Evolutionary conservation across 1,140 invertebrate species (phyloP).

Genomic region (Drosophila serrata): DNA sequence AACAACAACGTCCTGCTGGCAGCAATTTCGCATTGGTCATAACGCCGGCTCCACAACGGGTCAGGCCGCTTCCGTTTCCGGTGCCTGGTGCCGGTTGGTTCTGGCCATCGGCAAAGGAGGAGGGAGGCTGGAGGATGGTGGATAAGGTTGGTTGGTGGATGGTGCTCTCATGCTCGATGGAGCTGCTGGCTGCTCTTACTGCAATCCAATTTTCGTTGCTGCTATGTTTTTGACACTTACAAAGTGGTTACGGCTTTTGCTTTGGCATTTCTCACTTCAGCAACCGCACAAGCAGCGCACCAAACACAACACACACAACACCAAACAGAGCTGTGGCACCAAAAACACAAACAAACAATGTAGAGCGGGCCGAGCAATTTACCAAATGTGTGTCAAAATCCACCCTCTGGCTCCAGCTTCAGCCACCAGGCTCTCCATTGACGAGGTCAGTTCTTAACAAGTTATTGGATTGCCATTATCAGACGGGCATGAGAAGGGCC

Average conservation of each 20-base stretch:
- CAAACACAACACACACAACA: constrained; percentile 24
- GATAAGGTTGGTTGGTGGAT: constrained; percentile 6
- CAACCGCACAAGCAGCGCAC: constrained; percentile 72
- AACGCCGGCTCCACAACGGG: constrained; percentile 63
- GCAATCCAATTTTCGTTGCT: constrained; percentile 81
- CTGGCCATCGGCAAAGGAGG: constrained; percentile 4
- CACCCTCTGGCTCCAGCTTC: constrained; percentile 6
- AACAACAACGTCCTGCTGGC: constrained; percentile 40
- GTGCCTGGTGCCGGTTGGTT: constrained; percentile 21
- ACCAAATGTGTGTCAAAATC: constrained; percentile 81
- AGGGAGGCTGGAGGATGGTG: not conserved
- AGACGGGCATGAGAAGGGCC: constrained; percentile 5
- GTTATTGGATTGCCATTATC: constrained; percentile 47
- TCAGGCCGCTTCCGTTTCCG: constrained; percentile 66
- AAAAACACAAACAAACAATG: constrained; percentile 33
- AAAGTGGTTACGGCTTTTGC: constrained; percentile 83
- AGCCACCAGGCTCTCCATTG: constrained; percentile 49
- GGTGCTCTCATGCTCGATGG: constrained; percentile 19
- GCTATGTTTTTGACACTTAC: constrained; percentile 82
- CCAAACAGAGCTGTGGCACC: constrained; percentile 5
- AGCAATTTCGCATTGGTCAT: constrained; percentile 73
- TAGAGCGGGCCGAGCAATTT: constrained; percentile 60
- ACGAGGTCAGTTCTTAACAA: constrained; percentile 78
- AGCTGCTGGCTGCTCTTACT: constrained; percentile 51
- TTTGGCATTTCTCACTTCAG: constrained; percentile 83